These are phyloP conservation scores for Drosophila setosimentum DNA, from an alignment of 2,888 invertebrate genomes.

Conservation along the genomic window DNA sequence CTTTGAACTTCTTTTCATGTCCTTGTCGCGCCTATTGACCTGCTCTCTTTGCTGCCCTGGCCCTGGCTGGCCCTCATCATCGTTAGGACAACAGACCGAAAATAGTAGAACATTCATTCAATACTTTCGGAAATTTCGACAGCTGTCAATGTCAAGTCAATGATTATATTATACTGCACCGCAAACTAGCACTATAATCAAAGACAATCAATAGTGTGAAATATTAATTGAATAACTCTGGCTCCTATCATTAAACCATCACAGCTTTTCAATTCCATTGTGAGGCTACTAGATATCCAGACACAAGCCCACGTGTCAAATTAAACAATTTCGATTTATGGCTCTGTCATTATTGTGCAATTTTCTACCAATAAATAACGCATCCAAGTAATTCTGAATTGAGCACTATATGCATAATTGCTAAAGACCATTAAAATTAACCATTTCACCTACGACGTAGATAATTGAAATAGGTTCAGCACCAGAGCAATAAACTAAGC, in stretches of 20 bases:
- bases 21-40: constrained; percentile 66
- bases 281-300: not conserved
- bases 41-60: constrained; percentile 5
- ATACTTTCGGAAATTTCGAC: constrained; percentile 63
- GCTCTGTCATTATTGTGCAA: constrained; percentile 42
- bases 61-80: constrained; percentile 1
- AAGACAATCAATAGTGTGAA: constrained; percentile 67
- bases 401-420: constrained; percentile 18
- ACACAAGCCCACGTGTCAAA: not conserved
- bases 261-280: constrained; percentile 3
- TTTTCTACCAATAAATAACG: constrained; percentile 45
- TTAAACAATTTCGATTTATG: constrained; percentile 24
- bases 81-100: constrained; percentile 4
- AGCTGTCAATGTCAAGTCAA: constrained; percentile 64
- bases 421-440: constrained; percentile 4
- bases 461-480: constrained; percentile 1
- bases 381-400: constrained; percentile 26
- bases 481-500: not conserved
- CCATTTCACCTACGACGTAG: constrained; percentile 1
- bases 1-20: constrained; percentile 69
- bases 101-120: constrained; percentile 62
- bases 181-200: constrained; percentile 49
- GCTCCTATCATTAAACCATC: not conserved
- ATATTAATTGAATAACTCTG: constrained; percentile 64
- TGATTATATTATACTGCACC: constrained; percentile 26